A percentile compares a stretch with the other conserved stretches of the same genome.
phyloP scores from a whole-genome alignment of 37 sponge, comb jelly and placozoan species.

The Crambe crambe region DNA sequence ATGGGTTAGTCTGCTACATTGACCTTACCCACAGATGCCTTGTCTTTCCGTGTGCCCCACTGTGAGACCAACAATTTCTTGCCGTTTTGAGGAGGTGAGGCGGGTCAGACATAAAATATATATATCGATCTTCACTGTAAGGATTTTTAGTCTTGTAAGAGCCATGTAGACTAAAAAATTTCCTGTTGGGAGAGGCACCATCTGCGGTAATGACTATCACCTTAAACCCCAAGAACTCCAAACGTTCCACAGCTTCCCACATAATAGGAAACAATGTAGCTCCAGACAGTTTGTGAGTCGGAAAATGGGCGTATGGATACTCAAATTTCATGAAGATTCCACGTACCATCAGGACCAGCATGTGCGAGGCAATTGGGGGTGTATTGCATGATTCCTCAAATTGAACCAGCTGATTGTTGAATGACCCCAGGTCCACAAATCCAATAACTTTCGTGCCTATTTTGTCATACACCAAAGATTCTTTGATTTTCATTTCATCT shows the following conservation, averaged over 20 bases:
- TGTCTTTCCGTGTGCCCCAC: neutral
- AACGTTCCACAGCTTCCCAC: slow-evolving; percentile 33
- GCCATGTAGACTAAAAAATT: slow-evolving; percentile 21
- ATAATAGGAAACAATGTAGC: slow-evolving; percentile 30
- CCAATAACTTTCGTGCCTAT: slow-evolving; percentile 12
- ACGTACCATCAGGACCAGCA: slow-evolving; percentile 37
- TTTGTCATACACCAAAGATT: slow-evolving; percentile 38
- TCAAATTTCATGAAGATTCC: slow-evolving; percentile 26
- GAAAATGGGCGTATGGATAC: slow-evolving; percentile 47
- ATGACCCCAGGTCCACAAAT: slow-evolving; percentile 32
- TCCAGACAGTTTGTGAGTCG: slow-evolving; percentile 12
- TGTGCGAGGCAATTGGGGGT: neutral
- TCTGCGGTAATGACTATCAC: slow-evolving; percentile 32
- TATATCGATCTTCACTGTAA: slow-evolving; percentile 7
- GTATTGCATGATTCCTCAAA: slow-evolving; percentile 6
- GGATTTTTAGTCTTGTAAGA: slow-evolving; percentile 19
- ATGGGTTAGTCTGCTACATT: too few relatives aligned
- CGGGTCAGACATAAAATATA: slow-evolving; percentile 31
- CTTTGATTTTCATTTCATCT: slow-evolving; percentile 37
- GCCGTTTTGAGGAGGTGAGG: slow-evolving; percentile 38
- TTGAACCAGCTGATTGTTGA: slow-evolving; percentile 18
- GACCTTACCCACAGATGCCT: neutral
- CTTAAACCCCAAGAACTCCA: slow-evolving; percentile 34
- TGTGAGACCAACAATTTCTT: slow-evolving; percentile 28
- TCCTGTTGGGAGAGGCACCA: slow-evolving; percentile 48